Evolutionary conservation across 2,797 vertebrate species (phyloP).

Genomic region (Cetoscarus ocellatus): DNA sequence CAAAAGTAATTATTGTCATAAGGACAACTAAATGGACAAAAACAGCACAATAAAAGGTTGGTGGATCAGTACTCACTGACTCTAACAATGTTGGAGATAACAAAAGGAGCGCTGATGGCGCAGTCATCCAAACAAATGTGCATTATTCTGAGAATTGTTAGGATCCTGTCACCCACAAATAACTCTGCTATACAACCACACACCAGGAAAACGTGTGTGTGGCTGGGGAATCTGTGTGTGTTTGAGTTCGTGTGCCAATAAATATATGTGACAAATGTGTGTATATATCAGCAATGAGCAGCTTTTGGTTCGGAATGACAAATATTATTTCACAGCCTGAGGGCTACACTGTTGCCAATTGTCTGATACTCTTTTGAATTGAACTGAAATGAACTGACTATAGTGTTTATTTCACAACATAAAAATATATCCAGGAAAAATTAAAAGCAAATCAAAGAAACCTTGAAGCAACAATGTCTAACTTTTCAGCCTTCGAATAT

Average conservation of each 20-base stretch:
- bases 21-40: constrained; percentile 76
- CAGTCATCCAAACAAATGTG: constrained; percentile 79
- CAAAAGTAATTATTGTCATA: constrained; percentile 79
- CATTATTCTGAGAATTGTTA: constrained; percentile 81
- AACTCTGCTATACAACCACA: constrained; percentile 59
- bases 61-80: constrained; percentile 74
- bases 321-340: too few relatives aligned
- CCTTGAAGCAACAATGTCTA: too few relatives aligned
- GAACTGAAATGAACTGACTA: too few relatives aligned
- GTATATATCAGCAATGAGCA: too few relatives aligned
- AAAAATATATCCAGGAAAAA: too few relatives aligned
- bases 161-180: constrained; percentile 81
- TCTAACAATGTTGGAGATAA: constrained; percentile 75
- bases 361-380: too few relatives aligned
- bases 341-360: too few relatives aligned
- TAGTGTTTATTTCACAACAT: too few relatives aligned
- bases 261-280: constrained; percentile 40
- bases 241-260: constrained; percentile 42
- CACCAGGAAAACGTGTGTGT: constrained; percentile 38
- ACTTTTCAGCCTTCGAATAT: too few relatives aligned
- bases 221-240: constrained; percentile 32
- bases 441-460: too few relatives aligned
- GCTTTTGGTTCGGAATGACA: too few relatives aligned
- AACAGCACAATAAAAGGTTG: constrained; percentile 71
- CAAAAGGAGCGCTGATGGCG: constrained; percentile 79